Conservation (phyloP, 2,113 vertebrate genomes). For the Copsychus sechellarum region DNA sequence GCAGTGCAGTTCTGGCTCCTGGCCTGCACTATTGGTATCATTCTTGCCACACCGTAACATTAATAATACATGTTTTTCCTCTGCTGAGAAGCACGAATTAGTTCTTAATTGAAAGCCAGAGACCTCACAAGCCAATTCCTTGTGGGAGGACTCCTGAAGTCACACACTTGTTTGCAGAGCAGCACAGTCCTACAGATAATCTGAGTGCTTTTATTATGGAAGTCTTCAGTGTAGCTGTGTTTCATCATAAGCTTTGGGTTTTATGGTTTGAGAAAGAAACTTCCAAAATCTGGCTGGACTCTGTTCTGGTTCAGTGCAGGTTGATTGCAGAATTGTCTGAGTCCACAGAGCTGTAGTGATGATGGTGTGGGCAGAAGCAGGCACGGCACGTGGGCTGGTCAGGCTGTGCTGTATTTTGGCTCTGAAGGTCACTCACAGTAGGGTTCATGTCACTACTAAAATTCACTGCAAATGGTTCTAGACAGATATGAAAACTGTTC, state of each 20-base stretch:
- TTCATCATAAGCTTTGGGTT: neutral
- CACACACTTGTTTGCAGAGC: neutral
- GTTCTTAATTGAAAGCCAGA: neutral
- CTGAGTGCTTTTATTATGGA: neutral
- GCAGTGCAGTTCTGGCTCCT: neutral
- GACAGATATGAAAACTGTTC: neutral
- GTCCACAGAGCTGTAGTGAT: neutral
- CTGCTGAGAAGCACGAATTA: neutral
- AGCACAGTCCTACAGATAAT: neutral
- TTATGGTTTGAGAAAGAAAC: neutral
- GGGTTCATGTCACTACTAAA: neutral
- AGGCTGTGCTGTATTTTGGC: neutral
- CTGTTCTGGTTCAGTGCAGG: neutral
- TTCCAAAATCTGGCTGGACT: neutral
- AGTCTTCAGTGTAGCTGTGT: neutral
- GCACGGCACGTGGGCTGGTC: rapidly evolving
- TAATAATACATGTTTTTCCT: neutral
- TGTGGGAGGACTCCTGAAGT: neutral
- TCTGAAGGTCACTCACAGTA: neutral
- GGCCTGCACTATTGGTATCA: neutral
- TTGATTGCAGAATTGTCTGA: neutral
- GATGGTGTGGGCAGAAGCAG: neutral
- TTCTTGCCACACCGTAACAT: neutral
- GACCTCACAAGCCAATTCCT: neutral
- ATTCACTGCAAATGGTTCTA: neutral